phyloP scores from a whole-genome alignment of 1,140 invertebrate species.

The Adelges cooleyi region DNA sequence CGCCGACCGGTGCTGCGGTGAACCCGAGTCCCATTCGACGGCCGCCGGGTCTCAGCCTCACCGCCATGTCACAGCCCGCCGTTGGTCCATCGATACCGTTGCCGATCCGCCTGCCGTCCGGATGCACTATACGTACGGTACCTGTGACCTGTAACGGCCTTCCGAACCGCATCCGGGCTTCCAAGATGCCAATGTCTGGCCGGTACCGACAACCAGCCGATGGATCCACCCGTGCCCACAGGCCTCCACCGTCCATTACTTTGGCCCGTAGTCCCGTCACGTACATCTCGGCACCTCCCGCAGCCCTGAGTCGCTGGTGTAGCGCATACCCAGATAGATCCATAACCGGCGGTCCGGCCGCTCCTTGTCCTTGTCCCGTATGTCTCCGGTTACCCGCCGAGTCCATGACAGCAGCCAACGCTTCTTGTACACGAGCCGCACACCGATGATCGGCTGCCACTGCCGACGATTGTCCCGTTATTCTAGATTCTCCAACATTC shows the following conservation, averaged over 20 bases:
- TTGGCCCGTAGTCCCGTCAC: conserved; percentile 52
- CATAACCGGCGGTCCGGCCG: conserved; percentile 33
- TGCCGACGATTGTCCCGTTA: not conserved
- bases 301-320: conserved; percentile 46
- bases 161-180: conserved; percentile 56
- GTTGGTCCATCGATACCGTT: conserved; percentile 35
- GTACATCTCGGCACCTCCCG: conserved; percentile 49
- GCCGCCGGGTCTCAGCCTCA: conserved; percentile 45
- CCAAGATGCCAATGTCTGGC: conserved; percentile 56
- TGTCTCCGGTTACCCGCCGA: not conserved
- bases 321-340: conserved; percentile 51
- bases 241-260: conserved; percentile 38
- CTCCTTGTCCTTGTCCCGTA: not conserved
- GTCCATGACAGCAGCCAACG: not conserved
- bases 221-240: conserved; percentile 46
- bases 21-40: conserved; percentile 61
- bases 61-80: conserved; percentile 62
- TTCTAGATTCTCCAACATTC: not conserved
- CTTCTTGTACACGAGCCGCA: conserved; percentile 1
- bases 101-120: conserved; percentile 26
- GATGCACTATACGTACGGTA: conserved; percentile 36
- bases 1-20: conserved; percentile 41
- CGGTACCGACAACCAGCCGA: conserved; percentile 50
- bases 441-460: not conserved
- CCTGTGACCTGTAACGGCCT: conserved; percentile 63